phyloP scores from a whole-genome alignment of 2,797 vertebrate genomes.

The Anomalospiza imberbis region DNA sequence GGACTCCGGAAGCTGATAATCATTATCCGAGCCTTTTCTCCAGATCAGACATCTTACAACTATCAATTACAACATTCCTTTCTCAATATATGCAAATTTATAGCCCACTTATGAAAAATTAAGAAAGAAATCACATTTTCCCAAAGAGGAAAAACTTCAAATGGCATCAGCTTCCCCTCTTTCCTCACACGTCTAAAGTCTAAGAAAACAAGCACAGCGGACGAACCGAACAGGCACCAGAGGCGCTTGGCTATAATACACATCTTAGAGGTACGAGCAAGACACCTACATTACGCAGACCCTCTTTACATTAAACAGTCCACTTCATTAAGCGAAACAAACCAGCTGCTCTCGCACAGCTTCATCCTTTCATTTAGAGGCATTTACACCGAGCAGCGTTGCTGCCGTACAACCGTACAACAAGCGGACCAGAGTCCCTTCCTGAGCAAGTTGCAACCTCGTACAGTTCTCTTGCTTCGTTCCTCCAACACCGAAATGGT shows the following conservation, averaged over 20 bases:
- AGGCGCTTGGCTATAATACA: background rate
- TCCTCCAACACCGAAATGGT: background rate
- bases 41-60: background rate
- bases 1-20: background rate
- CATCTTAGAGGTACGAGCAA: background rate
- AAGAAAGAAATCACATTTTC: background rate
- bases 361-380: background rate
- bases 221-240: background rate
- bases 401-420: background rate
- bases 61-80: background rate
- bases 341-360: background rate
- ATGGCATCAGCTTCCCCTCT: background rate
- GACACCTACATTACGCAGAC: background rate
- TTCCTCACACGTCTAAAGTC: rapidly evolving
- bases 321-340: background rate
- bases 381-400: background rate
- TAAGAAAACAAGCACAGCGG: background rate
- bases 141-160: background rate
- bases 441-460: background rate
- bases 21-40: background rate
- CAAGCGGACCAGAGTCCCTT: background rate
- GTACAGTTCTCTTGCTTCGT: background rate
- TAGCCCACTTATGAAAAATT: background rate
- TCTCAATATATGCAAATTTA: background rate
- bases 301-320: background rate